phyloP scores from a whole-genome alignment of 2,888 invertebrate species.

The Drosophila anomalata region DNA sequence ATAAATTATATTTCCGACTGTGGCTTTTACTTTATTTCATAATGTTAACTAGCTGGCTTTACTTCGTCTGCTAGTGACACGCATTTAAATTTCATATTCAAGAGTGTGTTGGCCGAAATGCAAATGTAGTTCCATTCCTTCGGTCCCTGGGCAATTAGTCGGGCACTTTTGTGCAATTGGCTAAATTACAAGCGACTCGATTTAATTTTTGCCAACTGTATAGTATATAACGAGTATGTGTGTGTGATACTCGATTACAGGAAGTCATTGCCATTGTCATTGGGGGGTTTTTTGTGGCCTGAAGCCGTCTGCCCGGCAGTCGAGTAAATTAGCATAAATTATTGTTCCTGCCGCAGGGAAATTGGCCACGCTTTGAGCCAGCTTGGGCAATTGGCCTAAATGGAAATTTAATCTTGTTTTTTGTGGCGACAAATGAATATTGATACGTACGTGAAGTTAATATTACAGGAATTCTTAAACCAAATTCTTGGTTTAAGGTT shows the following conservation, averaged over 20 bases:
- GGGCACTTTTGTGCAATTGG: slow-evolving; percentile 59
- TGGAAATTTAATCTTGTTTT: slow-evolving; percentile 23
- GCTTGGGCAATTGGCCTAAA: slow-evolving; percentile 19
- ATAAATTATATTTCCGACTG: slow-evolving; percentile 52
- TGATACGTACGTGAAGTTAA: not conserved
- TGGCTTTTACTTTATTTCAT: slow-evolving; percentile 13
- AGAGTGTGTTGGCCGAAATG: slow-evolving; percentile 31
- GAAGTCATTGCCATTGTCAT: slow-evolving; percentile 45
- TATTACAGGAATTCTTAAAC: not conserved
- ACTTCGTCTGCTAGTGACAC: slow-evolving; percentile 20
- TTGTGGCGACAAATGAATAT: slow-evolving; percentile 4
- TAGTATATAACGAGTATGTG: slow-evolving; percentile 6
- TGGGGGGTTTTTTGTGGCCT: slow-evolving; percentile 30
- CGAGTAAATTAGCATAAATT: slow-evolving; percentile 60
- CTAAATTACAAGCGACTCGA: slow-evolving; percentile 55
- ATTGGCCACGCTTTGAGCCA: not conserved
- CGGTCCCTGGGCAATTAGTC: slow-evolving; percentile 68
- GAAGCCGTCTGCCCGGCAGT: slow-evolving; percentile 28
- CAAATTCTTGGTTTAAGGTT: not conserved
- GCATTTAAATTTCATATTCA: slow-evolving; percentile 41
- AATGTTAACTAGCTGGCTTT: slow-evolving; percentile 8
- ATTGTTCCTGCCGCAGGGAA: slow-evolving; percentile 23
- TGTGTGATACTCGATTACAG: slow-evolving; percentile 33
- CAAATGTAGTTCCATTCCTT: slow-evolving; percentile 29
- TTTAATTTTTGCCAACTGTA: slow-evolving; percentile 43